These are phyloP conservation scores for Elanus axillaris DNA, from an alignment of 2,113 vertebrate species.

Conservation along the genomic window DNA sequence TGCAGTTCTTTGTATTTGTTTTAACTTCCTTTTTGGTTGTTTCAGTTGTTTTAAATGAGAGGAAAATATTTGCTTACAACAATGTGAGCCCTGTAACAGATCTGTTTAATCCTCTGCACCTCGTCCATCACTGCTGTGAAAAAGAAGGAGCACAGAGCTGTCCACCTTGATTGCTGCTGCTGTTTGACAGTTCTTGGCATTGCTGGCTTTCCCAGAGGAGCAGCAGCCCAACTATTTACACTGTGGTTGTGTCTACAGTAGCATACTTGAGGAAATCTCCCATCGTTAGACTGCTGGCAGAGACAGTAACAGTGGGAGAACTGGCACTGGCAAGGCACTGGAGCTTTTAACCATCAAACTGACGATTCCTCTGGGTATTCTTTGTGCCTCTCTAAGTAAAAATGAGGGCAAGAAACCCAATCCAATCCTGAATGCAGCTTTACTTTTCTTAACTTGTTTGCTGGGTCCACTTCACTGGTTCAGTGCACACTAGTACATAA, in stretches of 20 bases:
- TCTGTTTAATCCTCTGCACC: not conserved
- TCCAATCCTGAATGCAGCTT: not conserved
- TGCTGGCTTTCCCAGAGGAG: not conserved
- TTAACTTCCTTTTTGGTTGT: not conserved
- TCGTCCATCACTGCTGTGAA: not conserved
- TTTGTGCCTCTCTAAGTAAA: not conserved
- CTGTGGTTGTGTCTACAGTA: not conserved
- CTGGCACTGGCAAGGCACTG: not conserved
- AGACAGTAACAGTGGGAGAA: not conserved
- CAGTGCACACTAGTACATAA: not conserved
- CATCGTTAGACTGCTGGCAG: not conserved
- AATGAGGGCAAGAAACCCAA: not conserved
- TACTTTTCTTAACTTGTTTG: not conserved
- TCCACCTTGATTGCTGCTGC: not conserved
- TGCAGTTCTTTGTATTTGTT: not conserved
- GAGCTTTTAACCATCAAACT: not conserved
- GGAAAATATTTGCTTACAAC: not conserved
- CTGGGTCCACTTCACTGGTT: not conserved
- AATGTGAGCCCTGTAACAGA: not conserved
- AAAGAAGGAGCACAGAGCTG: not conserved
- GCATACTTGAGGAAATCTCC: not conserved
- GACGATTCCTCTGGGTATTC: not conserved
- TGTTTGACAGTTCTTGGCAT: not conserved
- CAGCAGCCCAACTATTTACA: not conserved
- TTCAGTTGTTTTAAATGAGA: not conserved